Evolutionary conservation across 2,797 vertebrate species (phyloP).

Genomic region (Mus caroli): DNA sequence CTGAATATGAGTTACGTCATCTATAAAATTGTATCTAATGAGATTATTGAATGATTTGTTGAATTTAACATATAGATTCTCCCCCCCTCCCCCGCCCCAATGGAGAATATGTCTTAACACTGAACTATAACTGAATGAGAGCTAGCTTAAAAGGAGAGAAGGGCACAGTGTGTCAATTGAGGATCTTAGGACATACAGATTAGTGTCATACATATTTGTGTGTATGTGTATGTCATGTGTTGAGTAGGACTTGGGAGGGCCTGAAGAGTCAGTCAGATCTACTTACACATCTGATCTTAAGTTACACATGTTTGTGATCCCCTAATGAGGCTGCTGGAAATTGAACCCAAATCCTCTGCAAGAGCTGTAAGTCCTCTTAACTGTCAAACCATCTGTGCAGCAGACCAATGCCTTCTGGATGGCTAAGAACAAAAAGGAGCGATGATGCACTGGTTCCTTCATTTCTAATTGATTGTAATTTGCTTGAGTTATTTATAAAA

Average conservation of each 20-base stretch:
- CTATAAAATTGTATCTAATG: background rate
- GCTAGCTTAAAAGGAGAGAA: background rate
- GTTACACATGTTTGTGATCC: no score
- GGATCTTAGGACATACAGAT: background rate
- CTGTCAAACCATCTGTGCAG: background rate
- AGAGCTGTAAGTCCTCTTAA: background rate
- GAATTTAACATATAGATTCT: background rate
- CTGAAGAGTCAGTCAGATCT: background rate
- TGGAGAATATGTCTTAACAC: background rate
- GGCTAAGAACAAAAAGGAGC: background rate
- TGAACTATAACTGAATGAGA: background rate
- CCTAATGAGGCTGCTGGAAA: background rate
- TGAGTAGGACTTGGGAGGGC: background rate
- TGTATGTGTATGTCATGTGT: background rate
- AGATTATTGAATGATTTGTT: background rate
- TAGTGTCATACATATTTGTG: no score
- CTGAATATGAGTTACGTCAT: background rate
- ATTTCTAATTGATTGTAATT: constrained; percentile 41
- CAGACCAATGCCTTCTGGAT: background rate
- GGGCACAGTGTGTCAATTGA: no score
- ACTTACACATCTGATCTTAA: background rate
- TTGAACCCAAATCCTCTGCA: background rate
- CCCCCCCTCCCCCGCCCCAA: background rate
- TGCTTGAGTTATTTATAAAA: background rate
- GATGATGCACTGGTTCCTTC: background rate